phyloP scores from a whole-genome alignment of 2,797 vertebrate species.

The Pipistrellus kuhlii region DNA sequence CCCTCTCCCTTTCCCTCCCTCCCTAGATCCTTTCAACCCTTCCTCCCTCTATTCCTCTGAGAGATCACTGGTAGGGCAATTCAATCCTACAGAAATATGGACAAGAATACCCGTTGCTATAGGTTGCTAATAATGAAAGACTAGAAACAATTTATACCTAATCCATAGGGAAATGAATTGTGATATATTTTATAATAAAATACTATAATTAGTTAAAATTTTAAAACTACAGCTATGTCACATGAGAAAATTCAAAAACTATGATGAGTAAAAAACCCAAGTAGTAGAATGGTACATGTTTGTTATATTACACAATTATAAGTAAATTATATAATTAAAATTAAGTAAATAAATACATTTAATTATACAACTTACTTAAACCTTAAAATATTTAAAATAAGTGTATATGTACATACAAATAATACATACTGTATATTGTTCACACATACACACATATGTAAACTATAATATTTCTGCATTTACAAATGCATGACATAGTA shows the following conservation, averaged over 20 bases:
- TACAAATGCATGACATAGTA: neutral
- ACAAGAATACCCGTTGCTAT: neutral
- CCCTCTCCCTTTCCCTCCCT: neutral
- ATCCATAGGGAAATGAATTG: neutral
- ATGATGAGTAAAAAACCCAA: neutral
- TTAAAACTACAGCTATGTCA: neutral
- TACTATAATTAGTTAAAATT: neutral
- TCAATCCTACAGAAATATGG: neutral
- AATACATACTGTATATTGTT: neutral
- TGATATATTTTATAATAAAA: constrained; percentile 11
- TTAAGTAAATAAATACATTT: neutral
- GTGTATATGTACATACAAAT: neutral
- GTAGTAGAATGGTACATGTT: neutral
- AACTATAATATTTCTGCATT: neutral
- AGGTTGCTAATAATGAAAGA: neutral
- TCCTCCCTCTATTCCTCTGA: neutral
- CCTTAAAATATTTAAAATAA: neutral
- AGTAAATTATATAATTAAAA: neutral
- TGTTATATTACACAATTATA: neutral
- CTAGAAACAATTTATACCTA: neutral
- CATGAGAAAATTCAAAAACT: neutral
- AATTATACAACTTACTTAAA: neutral
- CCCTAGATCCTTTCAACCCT: neutral
- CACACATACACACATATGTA: neutral
- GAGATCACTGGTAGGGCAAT: neutral